These are phyloP conservation scores for Oxyruncus cristatus DNA, from an alignment of 2,113 vertebrate genomes.

Conservation along the genomic window DNA sequence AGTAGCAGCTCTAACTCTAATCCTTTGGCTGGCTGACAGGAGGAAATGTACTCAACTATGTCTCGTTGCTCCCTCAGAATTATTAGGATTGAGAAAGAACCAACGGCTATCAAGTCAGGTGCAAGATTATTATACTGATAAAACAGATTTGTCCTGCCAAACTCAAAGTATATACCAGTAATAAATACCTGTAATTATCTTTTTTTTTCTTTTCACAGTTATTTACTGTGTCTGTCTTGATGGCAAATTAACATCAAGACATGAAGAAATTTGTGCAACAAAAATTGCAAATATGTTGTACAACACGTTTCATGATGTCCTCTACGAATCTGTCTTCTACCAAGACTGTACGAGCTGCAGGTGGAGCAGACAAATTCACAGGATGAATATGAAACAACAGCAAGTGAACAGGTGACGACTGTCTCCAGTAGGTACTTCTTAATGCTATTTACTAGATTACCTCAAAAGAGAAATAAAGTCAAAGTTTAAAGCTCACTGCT, in stretches of 20 bases:
- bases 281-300: not conserved
- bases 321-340: not conserved
- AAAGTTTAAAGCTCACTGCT: not conserved
- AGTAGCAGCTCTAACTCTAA: slow-evolving; percentile 24
- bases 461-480: not conserved
- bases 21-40: slow-evolving; percentile 30
- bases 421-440: not conserved
- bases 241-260: not conserved
- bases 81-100: not conserved
- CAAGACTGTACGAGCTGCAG: not conserved
- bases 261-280: not conserved
- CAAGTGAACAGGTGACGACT: not conserved
- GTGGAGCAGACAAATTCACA: not conserved
- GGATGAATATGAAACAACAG: not conserved
- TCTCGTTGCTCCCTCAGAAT: not conserved
- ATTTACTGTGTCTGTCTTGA: not conserved
- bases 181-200: not conserved
- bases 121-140: not conserved
- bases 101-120: not conserved
- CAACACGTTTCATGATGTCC: not conserved
- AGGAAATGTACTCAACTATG: not conserved
- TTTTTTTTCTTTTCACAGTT: not conserved
- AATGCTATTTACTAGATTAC: not conserved
- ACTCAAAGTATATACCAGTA: not conserved
- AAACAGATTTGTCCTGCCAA: not conserved